Conservation (phyloP, 2,888 invertebrate genomes). For the Capitulum mitella region DNA sequence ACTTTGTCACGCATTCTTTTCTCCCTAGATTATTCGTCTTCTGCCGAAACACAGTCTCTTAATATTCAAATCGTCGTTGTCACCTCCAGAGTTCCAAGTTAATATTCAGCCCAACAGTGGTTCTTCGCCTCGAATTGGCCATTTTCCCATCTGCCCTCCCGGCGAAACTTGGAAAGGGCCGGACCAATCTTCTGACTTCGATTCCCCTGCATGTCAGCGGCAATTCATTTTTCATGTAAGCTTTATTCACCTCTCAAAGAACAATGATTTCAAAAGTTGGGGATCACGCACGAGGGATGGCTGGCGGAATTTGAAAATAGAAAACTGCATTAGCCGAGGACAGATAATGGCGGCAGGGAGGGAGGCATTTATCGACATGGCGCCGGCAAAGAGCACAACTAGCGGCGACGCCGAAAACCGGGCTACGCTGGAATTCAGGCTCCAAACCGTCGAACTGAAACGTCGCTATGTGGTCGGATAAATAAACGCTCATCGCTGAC, state of each 20-base stretch:
- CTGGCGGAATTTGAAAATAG: conserved; percentile 3
- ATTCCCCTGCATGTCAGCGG: neutral
- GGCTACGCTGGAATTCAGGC: too few relatives aligned
- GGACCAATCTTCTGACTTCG: neutral
- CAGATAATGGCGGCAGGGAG: neutral
- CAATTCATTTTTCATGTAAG: conserved; percentile 23
- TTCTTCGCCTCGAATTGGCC: neutral
- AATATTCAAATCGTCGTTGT: neutral
- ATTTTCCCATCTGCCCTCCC: neutral
- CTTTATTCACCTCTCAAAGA: conserved; percentile 20
- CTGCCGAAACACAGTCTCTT: neutral
- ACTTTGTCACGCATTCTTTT: neutral
- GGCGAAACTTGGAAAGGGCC: neutral
- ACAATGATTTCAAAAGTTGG: conserved; percentile 17
- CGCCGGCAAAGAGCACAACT: neutral
- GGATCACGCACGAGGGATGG: conserved; percentile 10
- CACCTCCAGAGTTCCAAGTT: neutral
- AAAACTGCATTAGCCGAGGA: conserved; percentile 8
- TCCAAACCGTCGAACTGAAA: too few relatives aligned
- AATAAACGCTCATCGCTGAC: too few relatives aligned
- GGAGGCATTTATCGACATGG: neutral
- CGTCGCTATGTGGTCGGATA: too few relatives aligned
- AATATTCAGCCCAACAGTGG: neutral
- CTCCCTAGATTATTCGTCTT: neutral
- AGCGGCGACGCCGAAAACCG: too few relatives aligned